phyloP scores from a whole-genome alignment of 2,113 vertebrate genomes.

The Apteryx mantelli region DNA sequence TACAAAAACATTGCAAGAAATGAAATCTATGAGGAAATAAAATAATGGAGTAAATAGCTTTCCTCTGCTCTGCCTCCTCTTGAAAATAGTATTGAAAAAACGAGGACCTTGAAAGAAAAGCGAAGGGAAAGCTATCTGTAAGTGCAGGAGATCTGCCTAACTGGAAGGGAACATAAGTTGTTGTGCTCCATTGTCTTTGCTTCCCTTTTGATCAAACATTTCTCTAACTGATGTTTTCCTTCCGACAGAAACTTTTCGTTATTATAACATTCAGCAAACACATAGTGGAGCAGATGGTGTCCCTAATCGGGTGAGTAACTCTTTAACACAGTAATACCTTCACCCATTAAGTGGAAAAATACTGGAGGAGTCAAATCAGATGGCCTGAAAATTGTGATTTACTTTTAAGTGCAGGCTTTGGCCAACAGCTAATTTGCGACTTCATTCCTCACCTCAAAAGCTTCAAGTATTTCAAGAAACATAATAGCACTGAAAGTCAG shows the following conservation, averaged over 20 bases:
- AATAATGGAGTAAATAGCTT: neutral
- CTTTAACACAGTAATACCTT: conserved; percentile 43
- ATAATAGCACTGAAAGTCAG: neutral
- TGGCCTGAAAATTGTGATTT: neutral
- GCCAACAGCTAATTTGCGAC: neutral
- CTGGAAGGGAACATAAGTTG: neutral
- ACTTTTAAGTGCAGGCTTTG: neutral
- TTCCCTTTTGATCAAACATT: conserved; percentile 13
- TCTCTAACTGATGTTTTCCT: conserved; percentile 69
- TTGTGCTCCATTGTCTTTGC: neutral
- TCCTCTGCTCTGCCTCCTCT: neutral
- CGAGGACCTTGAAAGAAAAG: neutral
- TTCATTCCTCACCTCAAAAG: neutral
- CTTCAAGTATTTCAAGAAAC: neutral
- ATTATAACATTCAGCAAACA: conserved; percentile 93
- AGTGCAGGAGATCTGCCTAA: neutral
- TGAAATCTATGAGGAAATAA: neutral
- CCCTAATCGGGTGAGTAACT: conserved; percentile 92
- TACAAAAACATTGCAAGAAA: conserved; percentile 24
- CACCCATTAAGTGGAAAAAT: conserved; percentile 17
- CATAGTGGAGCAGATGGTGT: conserved; percentile 94
- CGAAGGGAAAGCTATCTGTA: neutral
- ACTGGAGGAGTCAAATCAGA: neutral
- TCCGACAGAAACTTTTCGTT: conserved; percentile 92
- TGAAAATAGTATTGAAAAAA: neutral